A percentile compares a stretch with the other conserved stretches of the same genome.
phyloP scores from a whole-genome alignment of 1,140 invertebrate genomes.

The Elysia chlorotica region DNA sequence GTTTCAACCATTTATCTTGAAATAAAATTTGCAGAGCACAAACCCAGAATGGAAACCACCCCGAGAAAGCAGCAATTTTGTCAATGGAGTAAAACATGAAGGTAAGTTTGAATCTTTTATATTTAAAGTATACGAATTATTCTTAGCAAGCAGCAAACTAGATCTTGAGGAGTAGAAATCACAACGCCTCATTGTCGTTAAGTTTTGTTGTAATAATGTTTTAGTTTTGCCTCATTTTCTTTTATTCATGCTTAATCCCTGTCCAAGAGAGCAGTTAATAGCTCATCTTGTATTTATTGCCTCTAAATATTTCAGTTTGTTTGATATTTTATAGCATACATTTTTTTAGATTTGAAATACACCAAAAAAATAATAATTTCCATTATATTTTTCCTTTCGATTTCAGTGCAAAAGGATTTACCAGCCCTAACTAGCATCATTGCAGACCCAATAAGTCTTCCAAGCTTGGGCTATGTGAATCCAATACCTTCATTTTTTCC shows the following conservation, averaged over 20 bases:
- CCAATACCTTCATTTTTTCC: slow-evolving; percentile 3
- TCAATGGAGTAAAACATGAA: slow-evolving; percentile 1
- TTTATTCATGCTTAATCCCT: neutral
- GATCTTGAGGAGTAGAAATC: neutral
- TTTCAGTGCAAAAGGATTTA: slow-evolving; percentile 17
- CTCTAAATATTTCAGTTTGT: neutral
- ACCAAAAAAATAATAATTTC: neutral
- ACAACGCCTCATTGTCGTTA: too few species aligned
- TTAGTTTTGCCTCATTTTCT: neutral
- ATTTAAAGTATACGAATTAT: neutral
- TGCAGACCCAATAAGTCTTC: slow-evolving; percentile 16
- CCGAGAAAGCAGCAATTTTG: slow-evolving; percentile 2
- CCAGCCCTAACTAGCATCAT: slow-evolving; percentile 16
- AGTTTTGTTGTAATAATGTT: neutral
- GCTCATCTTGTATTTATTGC: neutral
- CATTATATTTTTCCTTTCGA: neutral
- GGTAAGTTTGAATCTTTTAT: slow-evolving; percentile 8
- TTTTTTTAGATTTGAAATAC: neutral
- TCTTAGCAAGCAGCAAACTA: neutral
- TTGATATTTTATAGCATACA: neutral
- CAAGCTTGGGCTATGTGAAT: slow-evolving; percentile 18
- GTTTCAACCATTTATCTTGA: neutral
- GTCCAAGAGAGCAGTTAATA: neutral
- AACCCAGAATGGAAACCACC: slow-evolving; percentile 19
- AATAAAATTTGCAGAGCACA: slow-evolving; percentile 14